Conservation (phyloP, 2,888 invertebrate genomes). For the Tetragnatha montana region DNA sequence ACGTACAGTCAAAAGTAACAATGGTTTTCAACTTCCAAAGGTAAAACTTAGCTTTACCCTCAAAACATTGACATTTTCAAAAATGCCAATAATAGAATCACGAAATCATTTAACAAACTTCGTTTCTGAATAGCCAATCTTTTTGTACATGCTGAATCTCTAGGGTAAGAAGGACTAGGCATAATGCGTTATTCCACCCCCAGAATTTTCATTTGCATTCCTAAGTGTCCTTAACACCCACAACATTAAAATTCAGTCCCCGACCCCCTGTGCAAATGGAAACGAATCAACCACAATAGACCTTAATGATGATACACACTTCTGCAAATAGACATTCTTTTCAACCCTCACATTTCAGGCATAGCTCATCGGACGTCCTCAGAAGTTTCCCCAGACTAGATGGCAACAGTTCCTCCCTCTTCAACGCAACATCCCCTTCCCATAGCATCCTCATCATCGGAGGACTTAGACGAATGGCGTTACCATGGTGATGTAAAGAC, state of each 20-base stretch:
- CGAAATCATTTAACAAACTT: no score
- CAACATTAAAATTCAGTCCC: neutral
- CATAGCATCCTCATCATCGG: constrained; percentile 10
- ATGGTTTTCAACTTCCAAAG: no score
- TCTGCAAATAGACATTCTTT: constrained; percentile 40
- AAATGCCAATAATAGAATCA: no score
- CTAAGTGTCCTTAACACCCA: neutral
- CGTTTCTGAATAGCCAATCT: no score
- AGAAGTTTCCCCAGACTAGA: constrained; percentile 33
- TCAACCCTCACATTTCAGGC: constrained; percentile 15
- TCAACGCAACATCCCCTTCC: neutral
- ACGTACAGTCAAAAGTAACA: no score
- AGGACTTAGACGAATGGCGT: constrained; percentile 44
- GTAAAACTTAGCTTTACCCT: no score
- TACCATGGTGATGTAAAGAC: constrained; percentile 36
- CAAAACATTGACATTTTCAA: no score
- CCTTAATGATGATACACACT: constrained; percentile 22
- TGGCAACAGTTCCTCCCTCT: constrained; percentile 30
- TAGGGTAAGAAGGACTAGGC: no score
- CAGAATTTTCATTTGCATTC: constrained; percentile 11
- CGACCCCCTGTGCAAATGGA: neutral
- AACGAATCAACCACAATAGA: neutral
- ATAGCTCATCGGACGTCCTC: constrained; percentile 26
- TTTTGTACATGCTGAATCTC: no score
- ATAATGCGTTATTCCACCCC: neutral